Conservation (phyloP, 2,113 vertebrate species). For the Macroglossus sobrinus region DNA sequence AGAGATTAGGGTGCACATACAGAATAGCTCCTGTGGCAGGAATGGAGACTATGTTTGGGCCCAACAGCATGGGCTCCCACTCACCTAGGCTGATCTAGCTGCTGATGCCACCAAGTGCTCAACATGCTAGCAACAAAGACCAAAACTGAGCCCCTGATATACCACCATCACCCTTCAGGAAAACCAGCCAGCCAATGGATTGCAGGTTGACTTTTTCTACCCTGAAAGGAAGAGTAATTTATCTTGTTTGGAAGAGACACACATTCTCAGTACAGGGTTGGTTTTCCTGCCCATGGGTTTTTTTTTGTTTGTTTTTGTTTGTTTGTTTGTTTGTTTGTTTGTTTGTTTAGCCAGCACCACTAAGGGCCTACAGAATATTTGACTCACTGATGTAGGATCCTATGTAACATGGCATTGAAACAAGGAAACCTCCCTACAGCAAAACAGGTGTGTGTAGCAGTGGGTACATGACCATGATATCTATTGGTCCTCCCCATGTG, state of each 20-base stretch:
- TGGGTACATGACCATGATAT: neutral
- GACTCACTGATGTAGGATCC: neutral
- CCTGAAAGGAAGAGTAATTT: neutral
- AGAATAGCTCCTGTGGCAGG: neutral
- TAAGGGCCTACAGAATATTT: neutral
- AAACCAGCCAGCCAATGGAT: neutral
- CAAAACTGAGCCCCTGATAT: neutral
- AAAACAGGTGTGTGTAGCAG: neutral
- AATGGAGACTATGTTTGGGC: neutral
- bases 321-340: neutral
- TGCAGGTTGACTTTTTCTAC: neutral
- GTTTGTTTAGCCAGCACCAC: neutral
- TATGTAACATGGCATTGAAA: neutral
- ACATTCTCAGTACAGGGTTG: neutral
- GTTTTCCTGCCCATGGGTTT: neutral
- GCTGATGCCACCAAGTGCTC: neutral
- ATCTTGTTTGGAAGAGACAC: neutral
- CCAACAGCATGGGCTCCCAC: neutral
- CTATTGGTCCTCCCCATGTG: neutral
- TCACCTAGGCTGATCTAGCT: neutral
- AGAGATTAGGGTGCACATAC: neutral
- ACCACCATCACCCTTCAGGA: neutral
- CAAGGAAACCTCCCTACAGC: neutral
- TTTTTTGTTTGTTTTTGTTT: neutral
- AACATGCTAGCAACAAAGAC: neutral